Conservation (phyloP, 1,140 invertebrate genomes). For the Papilio polytes region DNA sequence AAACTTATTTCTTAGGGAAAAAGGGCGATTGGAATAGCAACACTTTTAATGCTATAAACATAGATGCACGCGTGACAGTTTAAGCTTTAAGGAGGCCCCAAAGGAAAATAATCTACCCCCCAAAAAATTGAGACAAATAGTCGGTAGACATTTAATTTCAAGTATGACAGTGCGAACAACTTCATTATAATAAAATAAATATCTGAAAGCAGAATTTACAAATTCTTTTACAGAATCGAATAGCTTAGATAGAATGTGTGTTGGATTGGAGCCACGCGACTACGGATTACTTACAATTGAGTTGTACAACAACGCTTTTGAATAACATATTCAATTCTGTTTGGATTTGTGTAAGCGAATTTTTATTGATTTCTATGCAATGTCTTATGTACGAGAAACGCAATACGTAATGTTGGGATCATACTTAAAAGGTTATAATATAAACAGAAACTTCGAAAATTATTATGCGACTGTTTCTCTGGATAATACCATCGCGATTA, state of each 20-base stretch:
- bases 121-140: neutral
- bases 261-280: constrained; percentile 3
- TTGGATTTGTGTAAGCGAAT: constrained; percentile 1
- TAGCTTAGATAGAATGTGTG: neutral
- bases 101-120: too few species aligned
- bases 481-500: too few species aligned
- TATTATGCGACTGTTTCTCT: too few species aligned
- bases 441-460: too few species aligned
- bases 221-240: neutral
- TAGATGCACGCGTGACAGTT: too few species aligned
- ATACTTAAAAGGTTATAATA: too few species aligned
- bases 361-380: neutral
- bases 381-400: neutral
- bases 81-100: too few species aligned
- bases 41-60: too few species aligned
- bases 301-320: constrained; percentile 27
- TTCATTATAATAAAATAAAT: neutral
- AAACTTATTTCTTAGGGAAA: too few species aligned
- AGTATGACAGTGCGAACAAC: neutral
- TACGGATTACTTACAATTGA: constrained; percentile 22
- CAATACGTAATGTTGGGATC: neutral
- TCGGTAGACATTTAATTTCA: neutral
- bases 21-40: too few species aligned
- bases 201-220: constrained; percentile 16
- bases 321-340: constrained; percentile 33